phyloP scores from a whole-genome alignment of 2,888 invertebrate species.

The Calameuta filiformis region DNA sequence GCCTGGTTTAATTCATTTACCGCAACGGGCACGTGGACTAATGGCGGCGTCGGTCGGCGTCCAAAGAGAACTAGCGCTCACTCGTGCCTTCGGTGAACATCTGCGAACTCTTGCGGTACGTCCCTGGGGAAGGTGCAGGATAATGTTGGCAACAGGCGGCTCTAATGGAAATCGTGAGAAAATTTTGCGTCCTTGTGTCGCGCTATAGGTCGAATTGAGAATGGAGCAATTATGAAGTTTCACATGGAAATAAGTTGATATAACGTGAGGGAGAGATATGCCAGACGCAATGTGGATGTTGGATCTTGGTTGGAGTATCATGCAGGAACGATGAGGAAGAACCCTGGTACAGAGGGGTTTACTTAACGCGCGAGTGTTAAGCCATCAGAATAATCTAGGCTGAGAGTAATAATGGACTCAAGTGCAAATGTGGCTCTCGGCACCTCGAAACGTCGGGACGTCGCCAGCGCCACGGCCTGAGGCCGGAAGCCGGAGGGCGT shows the following conservation, averaged over 20 bases:
- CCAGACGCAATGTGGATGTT: conserved; percentile 12
- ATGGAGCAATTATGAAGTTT: not conserved
- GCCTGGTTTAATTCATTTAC: conserved; percentile 48
- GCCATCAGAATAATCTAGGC: conserved; percentile 57
- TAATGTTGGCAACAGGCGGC: conserved; percentile 22
- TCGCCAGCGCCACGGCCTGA: not conserved
- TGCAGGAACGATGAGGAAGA: conserved; percentile 29
- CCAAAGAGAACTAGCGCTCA: conserved; percentile 20
- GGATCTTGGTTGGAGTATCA: conserved; percentile 30
- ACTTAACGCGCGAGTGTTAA: conserved; percentile 58
- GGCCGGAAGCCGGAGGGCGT: not conserved
- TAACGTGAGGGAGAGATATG: not conserved
- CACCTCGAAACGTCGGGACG: not conserved
- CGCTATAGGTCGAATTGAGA: not conserved
- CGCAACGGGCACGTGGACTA: conserved; percentile 30
- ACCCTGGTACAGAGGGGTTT: conserved; percentile 48
- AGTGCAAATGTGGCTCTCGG: conserved; percentile 47
- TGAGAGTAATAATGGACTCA: conserved; percentile 53
- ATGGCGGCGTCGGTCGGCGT: conserved; percentile 22
- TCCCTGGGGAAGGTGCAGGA: conserved; percentile 33
- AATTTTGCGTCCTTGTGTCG: conserved; percentile 1
- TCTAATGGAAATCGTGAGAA: conserved; percentile 33
- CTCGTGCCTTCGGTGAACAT: conserved; percentile 47
- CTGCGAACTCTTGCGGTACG: conserved; percentile 43
- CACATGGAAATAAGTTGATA: not conserved